phyloP scores from a whole-genome alignment of 2,888 invertebrate genomes.

The Rhabditoides inermis region DNA sequence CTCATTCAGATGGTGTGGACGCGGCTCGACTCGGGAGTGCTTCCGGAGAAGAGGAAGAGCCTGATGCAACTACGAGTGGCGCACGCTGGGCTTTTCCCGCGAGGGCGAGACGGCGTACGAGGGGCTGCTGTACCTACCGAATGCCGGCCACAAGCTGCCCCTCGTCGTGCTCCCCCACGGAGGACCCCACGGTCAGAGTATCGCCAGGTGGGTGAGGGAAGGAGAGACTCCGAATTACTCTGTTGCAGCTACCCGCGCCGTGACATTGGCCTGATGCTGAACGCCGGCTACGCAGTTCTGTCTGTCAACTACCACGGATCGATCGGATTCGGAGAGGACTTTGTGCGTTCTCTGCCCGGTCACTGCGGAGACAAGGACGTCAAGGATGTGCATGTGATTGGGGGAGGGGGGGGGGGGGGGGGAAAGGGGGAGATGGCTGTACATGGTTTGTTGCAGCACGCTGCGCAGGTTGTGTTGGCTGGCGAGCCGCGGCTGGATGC shows the following conservation, averaged over 20 bases:
- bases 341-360: slow-evolving; percentile 66
- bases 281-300: slow-evolving; percentile 48
- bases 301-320: slow-evolving; percentile 58
- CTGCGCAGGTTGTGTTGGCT: slow-evolving; percentile 25
- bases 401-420: too few species aligned
- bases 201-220: slow-evolving; percentile 19
- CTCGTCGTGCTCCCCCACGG: slow-evolving; percentile 50
- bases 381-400: slow-evolving; percentile 58
- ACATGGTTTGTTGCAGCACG: slow-evolving; percentile 37
- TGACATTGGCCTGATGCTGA: slow-evolving; percentile 27
- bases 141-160: slow-evolving; percentile 23
- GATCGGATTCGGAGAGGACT: slow-evolving; percentile 68
- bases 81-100: too few species aligned
- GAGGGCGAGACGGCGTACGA: slow-evolving; percentile 43
- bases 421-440: too few species aligned
- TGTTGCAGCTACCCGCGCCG: slow-evolving; percentile 37
- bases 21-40: slow-evolving; percentile 22
- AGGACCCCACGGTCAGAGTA: slow-evolving; percentile 47
- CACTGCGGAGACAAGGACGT: slow-evolving; percentile 72
- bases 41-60: too few species aligned
- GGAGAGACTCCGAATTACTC: neutral
- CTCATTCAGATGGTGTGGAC: slow-evolving; percentile 26
- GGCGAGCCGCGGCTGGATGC: slow-evolving; percentile 57
- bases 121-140: slow-evolving; percentile 36
- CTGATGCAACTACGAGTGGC: too few species aligned